Evolutionary conservation across 2,113 vertebrate genomes (phyloP).

Genomic region (Arenaria interpres): DNA sequence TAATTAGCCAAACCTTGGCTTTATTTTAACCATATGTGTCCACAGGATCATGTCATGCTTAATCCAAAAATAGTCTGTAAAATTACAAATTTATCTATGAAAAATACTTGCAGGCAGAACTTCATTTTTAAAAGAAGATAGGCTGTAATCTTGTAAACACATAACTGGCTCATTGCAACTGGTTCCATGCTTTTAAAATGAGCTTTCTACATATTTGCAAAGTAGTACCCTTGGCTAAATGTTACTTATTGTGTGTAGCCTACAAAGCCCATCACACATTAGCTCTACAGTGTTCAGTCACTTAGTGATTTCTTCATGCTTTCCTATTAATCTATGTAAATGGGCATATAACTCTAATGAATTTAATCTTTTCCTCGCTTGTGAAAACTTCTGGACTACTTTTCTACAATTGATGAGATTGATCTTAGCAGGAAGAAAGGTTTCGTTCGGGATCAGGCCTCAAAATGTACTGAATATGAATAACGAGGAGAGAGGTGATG

Average conservation of each 20-base stretch:
- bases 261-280: neutral
- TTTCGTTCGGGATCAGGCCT: neutral
- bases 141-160: neutral
- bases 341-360: neutral
- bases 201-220: neutral
- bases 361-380: neutral
- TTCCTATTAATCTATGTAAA: neutral
- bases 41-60: neutral
- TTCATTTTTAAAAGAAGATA: neutral
- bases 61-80: neutral
- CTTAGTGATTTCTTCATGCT: neutral
- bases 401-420: neutral
- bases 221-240: neutral
- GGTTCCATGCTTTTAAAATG: neutral
- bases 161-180: neutral
- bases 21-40: neutral
- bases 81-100: neutral
- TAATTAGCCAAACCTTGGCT: neutral
- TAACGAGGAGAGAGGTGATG: neutral
- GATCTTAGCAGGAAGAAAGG: neutral
- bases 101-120: neutral
- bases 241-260: neutral
- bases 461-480: neutral
- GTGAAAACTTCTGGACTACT: neutral
- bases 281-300: neutral